phyloP scores from a whole-genome alignment of 1,140 invertebrate genomes.

The Dryas iulia region DNA sequence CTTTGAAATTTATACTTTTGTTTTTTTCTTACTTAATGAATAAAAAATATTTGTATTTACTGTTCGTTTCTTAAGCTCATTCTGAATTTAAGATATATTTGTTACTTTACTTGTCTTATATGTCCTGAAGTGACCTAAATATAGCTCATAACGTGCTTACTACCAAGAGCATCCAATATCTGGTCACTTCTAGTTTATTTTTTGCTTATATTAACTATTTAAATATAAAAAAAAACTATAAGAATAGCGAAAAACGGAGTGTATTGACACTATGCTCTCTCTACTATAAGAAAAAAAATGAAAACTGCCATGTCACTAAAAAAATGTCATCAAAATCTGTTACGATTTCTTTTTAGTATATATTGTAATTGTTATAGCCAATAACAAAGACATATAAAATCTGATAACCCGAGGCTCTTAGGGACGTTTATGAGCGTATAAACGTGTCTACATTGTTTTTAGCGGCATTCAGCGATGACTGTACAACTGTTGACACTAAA shows the following conservation, averaged over 20 bases:
- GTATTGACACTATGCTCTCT: too few relatives aligned
- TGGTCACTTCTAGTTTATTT: too few relatives aligned
- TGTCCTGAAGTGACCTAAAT: not conserved
- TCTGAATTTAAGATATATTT: not conserved
- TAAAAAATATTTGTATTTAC: not conserved
- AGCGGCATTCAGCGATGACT: conserved; percentile 8
- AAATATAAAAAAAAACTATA: too few relatives aligned
- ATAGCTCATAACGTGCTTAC: too few relatives aligned
- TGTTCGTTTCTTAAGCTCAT: not conserved
- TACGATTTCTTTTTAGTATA: too few relatives aligned
- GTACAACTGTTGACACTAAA: conserved; percentile 14
- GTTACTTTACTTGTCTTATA: not conserved
- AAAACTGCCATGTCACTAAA: too few relatives aligned
- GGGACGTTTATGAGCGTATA: conserved; percentile 43
- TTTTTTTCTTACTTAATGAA: not conserved
- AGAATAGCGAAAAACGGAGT: too few relatives aligned
- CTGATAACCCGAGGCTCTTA: conserved; percentile 23
- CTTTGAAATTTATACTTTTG: not conserved
- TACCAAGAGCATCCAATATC: too few relatives aligned
- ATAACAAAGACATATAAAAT: conserved; percentile 32
- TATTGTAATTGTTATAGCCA: conserved; percentile 13
- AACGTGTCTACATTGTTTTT: conserved; percentile 41
- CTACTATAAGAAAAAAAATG: too few relatives aligned
- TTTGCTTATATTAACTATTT: too few relatives aligned
- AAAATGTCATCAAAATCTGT: too few relatives aligned